Evolutionary conservation across 1,140 invertebrate genomes (phyloP).

Genomic region (Drosophila malerkotliana): DNA sequence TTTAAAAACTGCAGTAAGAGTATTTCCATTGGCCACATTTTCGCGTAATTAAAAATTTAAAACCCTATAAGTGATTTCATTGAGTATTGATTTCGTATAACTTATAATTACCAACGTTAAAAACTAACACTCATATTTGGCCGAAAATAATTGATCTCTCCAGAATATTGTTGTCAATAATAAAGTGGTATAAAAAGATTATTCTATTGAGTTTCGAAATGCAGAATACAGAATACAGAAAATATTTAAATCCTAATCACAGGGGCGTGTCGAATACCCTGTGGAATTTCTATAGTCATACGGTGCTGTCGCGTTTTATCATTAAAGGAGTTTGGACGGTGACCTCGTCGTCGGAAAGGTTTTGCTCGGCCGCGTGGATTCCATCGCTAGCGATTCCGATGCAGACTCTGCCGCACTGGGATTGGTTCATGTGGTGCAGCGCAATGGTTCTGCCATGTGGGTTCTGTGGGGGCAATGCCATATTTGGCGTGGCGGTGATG

Average conservation of each 20-base stretch:
- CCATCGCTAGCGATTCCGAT: slow-evolving; percentile 57
- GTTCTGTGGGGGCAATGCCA: slow-evolving; percentile 31
- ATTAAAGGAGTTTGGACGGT: slow-evolving; percentile 85
- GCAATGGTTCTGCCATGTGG: slow-evolving; percentile 69
- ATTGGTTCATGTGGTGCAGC: slow-evolving; percentile 74
- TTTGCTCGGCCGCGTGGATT: slow-evolving; percentile 62
- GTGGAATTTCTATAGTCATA: slow-evolving; percentile 85
- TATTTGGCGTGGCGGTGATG: slow-evolving; percentile 57
- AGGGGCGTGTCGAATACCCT: slow-evolving; percentile 74
- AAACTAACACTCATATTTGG: slow-evolving; percentile 42
- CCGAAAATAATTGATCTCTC: slow-evolving; percentile 46
- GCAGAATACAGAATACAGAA: slow-evolving; percentile 53
- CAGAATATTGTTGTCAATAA: slow-evolving; percentile 47
- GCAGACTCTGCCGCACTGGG: slow-evolving; percentile 60
- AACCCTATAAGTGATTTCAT: slow-evolving; percentile 37
- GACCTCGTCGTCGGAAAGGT: slow-evolving; percentile 84
- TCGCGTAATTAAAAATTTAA: slow-evolving; percentile 19
- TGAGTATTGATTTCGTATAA: slow-evolving; percentile 33
- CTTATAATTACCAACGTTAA: slow-evolving; percentile 43
- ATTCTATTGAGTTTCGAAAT: slow-evolving; percentile 55
- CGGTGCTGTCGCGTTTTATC: slow-evolving; percentile 86
- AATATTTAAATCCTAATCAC: slow-evolving; percentile 64
- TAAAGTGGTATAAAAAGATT: slow-evolving; percentile 57
- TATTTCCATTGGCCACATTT: slow-evolving; percentile 33
- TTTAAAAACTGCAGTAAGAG: slow-evolving; percentile 29